These are phyloP conservation scores for Zeuzera pyrina DNA, from an alignment of 2,888 invertebrate species.

Conservation along the genomic window DNA sequence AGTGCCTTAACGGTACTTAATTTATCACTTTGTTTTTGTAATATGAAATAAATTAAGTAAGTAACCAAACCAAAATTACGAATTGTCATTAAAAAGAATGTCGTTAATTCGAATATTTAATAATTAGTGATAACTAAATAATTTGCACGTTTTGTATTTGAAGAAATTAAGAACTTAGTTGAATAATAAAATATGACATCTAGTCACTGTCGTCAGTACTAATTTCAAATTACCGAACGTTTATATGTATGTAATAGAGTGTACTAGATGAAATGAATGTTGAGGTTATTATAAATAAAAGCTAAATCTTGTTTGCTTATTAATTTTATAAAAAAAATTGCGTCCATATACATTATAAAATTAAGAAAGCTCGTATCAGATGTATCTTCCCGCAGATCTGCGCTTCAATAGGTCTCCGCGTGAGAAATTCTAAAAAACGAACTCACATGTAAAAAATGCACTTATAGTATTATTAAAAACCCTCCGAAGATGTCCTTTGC, in stretches of 20 bases:
- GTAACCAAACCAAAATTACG: not conserved
- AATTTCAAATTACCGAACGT: too few species aligned
- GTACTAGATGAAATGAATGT: not conserved
- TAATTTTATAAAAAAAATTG: not conserved
- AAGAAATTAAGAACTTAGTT: too few species aligned
- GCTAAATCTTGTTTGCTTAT: not conserved
- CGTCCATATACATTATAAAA: not conserved
- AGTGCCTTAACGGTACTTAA: not conserved
- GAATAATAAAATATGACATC: too few species aligned
- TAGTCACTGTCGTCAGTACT: too few species aligned
- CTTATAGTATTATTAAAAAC: conserved; percentile 62
- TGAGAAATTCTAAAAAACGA: conserved; percentile 68
- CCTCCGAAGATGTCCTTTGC: conserved; percentile 57
- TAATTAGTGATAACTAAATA: too few species aligned
- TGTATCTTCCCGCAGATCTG: conserved; percentile 72
- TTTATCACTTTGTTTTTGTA: not conserved
- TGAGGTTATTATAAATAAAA: not conserved
- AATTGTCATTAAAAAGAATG: too few species aligned
- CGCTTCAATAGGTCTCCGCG: conserved; percentile 54
- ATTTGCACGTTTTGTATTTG: too few species aligned
- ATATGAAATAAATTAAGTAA: not conserved
- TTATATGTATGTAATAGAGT: too few species aligned
- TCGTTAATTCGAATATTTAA: too few species aligned
- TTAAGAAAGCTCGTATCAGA: conserved; percentile 47
- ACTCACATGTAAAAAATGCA: conserved; percentile 61